Percentiles rank a stretch among this genome's conserved stretches.
Conservation (phyloP, 2,113 vertebrate species). For the Andinoacara biseriatus region DNA sequence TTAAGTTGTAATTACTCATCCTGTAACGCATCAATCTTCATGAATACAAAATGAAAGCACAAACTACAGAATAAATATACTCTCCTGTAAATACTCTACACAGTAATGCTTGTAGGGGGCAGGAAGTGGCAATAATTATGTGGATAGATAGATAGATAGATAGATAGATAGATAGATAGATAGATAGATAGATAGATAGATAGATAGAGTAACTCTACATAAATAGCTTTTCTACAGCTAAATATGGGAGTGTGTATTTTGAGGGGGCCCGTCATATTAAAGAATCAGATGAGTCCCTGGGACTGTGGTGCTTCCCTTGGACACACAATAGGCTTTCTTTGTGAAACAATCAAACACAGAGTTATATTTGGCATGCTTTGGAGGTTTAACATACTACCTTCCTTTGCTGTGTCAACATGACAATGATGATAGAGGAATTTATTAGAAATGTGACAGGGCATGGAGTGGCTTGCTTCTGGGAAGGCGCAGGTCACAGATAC, state of each 20-base stretch:
- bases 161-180: no score
- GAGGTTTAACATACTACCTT: conserved; percentile 70
- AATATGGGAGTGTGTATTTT: background rate
- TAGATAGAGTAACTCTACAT: background rate
- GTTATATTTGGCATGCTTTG: conserved; percentile 77
- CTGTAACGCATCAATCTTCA: conserved; percentile 36
- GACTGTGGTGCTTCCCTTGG: conserved; percentile 70
- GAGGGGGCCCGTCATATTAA: background rate
- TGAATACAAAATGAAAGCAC: conserved; percentile 26
- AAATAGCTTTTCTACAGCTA: background rate
- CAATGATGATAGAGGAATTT: conserved; percentile 71
- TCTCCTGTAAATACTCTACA: conserved; percentile 10
- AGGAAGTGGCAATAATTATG: no score
- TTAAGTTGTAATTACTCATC: conserved; percentile 45
- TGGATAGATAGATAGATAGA: no score
- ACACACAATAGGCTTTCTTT: conserved; percentile 78
- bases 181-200: no score
- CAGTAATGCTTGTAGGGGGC: no score
- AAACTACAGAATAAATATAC: conserved; percentile 46
- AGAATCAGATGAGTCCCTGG: conserved; percentile 66
- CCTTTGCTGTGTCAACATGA: conserved; percentile 63
- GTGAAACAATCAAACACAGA: conserved; percentile 71
- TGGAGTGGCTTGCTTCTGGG: conserved; percentile 48
- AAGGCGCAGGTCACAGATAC: conserved; percentile 58
- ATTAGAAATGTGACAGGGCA: conserved; percentile 70